Conservation (phyloP, 2,888 invertebrate species). For the Arrhopalites spinosus region DNA sequence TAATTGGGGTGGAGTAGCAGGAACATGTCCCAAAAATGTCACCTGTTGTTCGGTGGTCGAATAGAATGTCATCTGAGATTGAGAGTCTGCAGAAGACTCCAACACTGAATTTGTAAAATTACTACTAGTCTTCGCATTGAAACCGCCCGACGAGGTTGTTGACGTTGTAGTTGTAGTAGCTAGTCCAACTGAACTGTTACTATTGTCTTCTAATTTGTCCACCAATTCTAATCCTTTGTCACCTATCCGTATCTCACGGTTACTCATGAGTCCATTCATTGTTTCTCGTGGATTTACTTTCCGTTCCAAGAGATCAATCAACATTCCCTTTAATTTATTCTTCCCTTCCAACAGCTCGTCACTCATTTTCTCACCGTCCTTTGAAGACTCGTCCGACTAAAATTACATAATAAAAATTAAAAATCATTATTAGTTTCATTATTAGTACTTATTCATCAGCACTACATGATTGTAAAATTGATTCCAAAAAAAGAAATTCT, state of each 20-base stretch:
- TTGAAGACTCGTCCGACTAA: slow-evolving; percentile 31
- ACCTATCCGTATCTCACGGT: slow-evolving; percentile 65
- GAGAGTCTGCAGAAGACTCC: slow-evolving; percentile 12
- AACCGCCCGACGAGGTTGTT: neutral
- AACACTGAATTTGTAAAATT: neutral
- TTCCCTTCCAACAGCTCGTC: slow-evolving; percentile 23
- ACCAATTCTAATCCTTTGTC: slow-evolving; percentile 68
- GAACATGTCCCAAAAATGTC: slow-evolving; percentile 37
- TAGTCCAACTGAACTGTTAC: slow-evolving; percentile 27
- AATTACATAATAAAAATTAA: neutral
- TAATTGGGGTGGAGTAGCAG: neutral
- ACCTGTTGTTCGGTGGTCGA: slow-evolving; percentile 38
- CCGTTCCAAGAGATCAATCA: slow-evolving; percentile 81
- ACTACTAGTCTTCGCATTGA: slow-evolving; percentile 9
- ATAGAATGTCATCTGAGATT: slow-evolving; percentile 46
- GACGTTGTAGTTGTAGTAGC: slow-evolving; percentile 7
- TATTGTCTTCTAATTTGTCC: slow-evolving; percentile 59
- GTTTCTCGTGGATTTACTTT: slow-evolving; percentile 68
- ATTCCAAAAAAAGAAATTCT: no score
- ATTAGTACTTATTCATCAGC: neutral
- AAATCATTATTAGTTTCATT: neutral
- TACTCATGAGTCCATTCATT: slow-evolving; percentile 66
- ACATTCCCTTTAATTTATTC: slow-evolving; percentile 63
- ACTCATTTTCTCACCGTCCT: slow-evolving; percentile 10
- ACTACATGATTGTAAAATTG: no score